phyloP scores from a whole-genome alignment of 1,140 invertebrate genomes.

The Contarinia nasturtii region DNA sequence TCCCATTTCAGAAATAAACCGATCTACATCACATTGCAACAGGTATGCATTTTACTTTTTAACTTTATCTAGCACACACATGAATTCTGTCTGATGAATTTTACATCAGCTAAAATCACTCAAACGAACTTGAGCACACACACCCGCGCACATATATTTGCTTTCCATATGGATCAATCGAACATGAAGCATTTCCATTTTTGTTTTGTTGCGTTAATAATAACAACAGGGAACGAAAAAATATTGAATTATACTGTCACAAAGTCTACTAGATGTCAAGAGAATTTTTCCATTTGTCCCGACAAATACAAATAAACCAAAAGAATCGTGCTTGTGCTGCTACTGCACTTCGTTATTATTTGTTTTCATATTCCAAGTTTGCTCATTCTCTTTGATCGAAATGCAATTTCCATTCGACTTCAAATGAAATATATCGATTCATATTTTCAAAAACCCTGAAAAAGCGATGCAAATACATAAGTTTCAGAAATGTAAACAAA shows the following conservation, averaged over 20 bases:
- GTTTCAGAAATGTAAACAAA: too few relatives aligned
- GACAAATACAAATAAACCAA: not conserved
- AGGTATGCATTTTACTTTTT: constrained; percentile 35
- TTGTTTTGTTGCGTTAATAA: too few relatives aligned
- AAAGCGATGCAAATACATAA: not conserved
- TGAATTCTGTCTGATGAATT: too few relatives aligned
- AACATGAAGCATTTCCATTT: too few relatives aligned
- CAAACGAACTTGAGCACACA: too few relatives aligned
- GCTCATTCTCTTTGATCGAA: not conserved
- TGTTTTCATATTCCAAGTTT: not conserved
- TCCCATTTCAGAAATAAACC: too few relatives aligned
- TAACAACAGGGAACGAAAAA: not conserved
- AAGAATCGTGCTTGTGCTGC: not conserved
- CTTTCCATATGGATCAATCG: too few relatives aligned
- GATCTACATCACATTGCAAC: constrained; percentile 88
- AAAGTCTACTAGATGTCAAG: not conserved
- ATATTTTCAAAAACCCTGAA: not conserved
- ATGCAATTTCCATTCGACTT: not conserved
- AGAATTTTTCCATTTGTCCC: not conserved
- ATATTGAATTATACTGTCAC: not conserved
- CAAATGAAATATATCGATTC: too few relatives aligned
- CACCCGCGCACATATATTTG: too few relatives aligned
- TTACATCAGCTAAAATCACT: too few relatives aligned
- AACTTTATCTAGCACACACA: too few relatives aligned
- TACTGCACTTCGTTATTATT: not conserved